Conservation (phyloP, 2,113 vertebrate genomes). For the Natator depressus region DNA sequence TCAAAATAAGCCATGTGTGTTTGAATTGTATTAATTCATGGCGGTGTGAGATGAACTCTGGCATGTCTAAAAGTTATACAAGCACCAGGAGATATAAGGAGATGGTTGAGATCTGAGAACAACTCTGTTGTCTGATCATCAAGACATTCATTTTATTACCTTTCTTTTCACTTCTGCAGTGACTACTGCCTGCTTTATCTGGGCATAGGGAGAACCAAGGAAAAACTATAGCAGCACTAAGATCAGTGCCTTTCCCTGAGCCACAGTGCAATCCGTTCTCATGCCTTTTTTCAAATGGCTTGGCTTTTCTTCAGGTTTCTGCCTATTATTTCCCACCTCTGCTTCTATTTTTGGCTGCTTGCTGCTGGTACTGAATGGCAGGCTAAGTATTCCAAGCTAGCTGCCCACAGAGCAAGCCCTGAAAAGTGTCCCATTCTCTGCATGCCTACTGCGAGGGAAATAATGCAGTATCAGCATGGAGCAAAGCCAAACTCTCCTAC, state of each 20-base stretch:
- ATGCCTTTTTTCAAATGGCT: not conserved
- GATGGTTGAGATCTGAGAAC: not conserved
- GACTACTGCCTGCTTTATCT: not conserved
- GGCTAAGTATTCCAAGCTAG: not conserved
- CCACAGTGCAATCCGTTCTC: not conserved
- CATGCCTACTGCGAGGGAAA: not conserved
- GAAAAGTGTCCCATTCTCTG: conserved; percentile 6
- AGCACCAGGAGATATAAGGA: not conserved
- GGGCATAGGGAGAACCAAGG: not conserved
- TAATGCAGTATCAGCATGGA: not conserved
- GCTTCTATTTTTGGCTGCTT: not conserved
- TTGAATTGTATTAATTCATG: not conserved
- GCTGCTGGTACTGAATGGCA: not conserved
- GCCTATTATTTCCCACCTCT: not conserved
- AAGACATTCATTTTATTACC: not conserved
- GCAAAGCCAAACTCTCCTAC: not conserved
- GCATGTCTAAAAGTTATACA: not conserved
- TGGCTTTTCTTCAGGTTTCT: not conserved
- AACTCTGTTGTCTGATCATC: not conserved
- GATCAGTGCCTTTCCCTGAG: not conserved
- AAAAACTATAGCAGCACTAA: not conserved
- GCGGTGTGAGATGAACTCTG: not conserved
- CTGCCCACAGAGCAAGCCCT: not conserved
- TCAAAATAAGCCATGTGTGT: not conserved
- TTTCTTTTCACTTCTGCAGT: not conserved